phyloP scores from a whole-genome alignment of 2,113 vertebrate genomes.

The Sapayoa aenigma region DNA sequence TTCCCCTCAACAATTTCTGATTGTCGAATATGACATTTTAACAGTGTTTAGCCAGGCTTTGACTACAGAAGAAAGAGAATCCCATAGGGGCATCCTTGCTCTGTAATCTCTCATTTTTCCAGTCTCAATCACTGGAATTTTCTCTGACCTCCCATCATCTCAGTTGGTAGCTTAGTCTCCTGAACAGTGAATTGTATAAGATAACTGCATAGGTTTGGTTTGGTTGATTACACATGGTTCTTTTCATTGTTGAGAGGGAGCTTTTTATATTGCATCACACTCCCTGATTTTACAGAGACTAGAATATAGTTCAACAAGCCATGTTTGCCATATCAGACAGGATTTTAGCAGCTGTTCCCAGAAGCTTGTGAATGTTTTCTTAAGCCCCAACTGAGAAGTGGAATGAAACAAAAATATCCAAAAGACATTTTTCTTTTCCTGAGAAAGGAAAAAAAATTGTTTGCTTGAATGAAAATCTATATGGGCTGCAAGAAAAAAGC shows the following conservation, averaged over 20 bases:
- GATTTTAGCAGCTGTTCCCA: not conserved
- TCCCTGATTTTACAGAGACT: not conserved
- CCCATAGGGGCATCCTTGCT: not conserved
- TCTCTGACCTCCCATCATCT: not conserved
- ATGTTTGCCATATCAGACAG: not conserved
- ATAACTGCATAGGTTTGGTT: not conserved
- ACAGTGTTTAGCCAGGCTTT: not conserved
- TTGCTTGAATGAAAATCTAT: not conserved
- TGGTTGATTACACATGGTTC: not conserved
- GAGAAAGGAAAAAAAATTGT: not conserved
- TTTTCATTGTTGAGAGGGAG: not conserved
- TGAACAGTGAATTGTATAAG: not conserved
- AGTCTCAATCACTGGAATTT: not conserved
- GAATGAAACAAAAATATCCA: not conserved
- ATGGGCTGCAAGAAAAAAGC: not conserved
- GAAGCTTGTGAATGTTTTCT: not conserved
- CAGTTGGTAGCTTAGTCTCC: not conserved
- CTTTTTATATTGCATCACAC: not conserved
- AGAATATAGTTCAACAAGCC: not conserved
- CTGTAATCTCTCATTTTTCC: not conserved
- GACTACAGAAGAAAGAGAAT: not conserved
- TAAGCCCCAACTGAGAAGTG: not conserved
- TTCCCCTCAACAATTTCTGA: not conserved
- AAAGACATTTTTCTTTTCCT: not conserved
- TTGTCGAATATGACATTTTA: not conserved